Evolutionary conservation across 1,140 invertebrate genomes (phyloP).

Genomic region (Mesaphorura yosii): DNA sequence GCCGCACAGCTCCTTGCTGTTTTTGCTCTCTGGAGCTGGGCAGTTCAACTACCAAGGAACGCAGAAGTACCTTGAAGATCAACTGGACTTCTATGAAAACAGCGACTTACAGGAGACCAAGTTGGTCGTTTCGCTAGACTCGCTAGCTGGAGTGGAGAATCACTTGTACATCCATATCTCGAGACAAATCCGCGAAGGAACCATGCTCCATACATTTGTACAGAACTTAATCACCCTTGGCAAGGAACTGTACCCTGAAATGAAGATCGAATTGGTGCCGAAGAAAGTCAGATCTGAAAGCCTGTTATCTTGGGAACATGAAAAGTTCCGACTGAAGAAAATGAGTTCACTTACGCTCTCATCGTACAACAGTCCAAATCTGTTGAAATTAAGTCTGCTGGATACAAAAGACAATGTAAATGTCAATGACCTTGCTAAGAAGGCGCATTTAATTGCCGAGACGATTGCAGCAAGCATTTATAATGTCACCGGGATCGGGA

Average conservation of each 20-base stretch:
- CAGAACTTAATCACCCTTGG: constrained; percentile 50
- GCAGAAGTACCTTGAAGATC: constrained; percentile 93
- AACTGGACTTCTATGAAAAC: constrained; percentile 49
- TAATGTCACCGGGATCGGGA: constrained; percentile 51
- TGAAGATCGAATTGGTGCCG: constrained; percentile 67
- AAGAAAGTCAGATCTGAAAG: constrained; percentile 98
- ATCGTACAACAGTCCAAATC: constrained; percentile 43
- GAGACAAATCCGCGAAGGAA: constrained; percentile 82
- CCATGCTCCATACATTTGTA: constrained; percentile 56
- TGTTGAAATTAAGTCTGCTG: constrained; percentile 42
- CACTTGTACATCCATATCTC: constrained; percentile 83
- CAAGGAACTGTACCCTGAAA: constrained; percentile 37
- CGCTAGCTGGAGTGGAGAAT: constrained; percentile 47
- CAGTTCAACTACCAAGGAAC: constrained; percentile 92
- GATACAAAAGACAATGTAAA: constrained; percentile 49
- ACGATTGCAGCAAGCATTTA: constrained; percentile 74
- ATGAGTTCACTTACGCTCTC: constrained; percentile 85
- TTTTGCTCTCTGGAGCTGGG: constrained; percentile 80
- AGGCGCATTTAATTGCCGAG: constrained; percentile 67
- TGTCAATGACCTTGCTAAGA: constrained; percentile 48
- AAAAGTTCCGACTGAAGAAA: constrained; percentile 82
- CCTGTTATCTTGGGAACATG: constrained; percentile 90
- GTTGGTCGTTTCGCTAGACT: constrained; percentile 86
- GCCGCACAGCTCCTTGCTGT: constrained; percentile 71
- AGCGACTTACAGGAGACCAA: constrained; percentile 57